A percentile compares a stretch with the other conserved stretches of the same genome.
Evolutionary conservation across 2,888 invertebrate genomes (phyloP).

Genomic region (Brachyptera putata): DNA sequence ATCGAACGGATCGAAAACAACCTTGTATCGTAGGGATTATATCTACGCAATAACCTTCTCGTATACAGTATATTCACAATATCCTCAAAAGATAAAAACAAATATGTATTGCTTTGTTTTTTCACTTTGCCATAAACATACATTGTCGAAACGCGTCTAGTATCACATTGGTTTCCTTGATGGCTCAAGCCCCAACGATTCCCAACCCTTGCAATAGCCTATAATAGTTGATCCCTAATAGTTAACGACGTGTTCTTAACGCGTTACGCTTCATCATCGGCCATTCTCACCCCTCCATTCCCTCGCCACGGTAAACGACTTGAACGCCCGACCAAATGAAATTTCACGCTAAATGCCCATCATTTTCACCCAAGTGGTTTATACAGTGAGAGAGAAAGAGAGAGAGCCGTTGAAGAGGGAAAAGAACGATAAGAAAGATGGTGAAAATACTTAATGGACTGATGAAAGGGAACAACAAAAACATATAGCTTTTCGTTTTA

Average conservation of each 20-base stretch:
- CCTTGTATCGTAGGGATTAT: too few species aligned
- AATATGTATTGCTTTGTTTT: not conserved
- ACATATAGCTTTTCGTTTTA: not conserved
- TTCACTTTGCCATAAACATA: too few species aligned
- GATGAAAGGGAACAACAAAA: not conserved
- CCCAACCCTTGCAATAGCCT: too few species aligned
- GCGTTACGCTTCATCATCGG: too few species aligned
- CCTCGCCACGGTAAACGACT: conserved; percentile 24
- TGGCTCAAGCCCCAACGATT: not conserved
- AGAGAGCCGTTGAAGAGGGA: too few species aligned
- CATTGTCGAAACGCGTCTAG: too few species aligned
- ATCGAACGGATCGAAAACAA: too few species aligned
- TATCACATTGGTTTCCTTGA: too few species aligned
- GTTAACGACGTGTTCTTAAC: too few species aligned
- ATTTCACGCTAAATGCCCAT: conserved; percentile 35
- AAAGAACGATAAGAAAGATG: too few species aligned
- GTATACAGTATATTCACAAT: not conserved
- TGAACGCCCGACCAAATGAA: conserved; percentile 31
- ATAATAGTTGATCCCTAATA: too few species aligned
- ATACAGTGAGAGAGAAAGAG: not conserved
- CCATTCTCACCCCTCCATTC: conserved; percentile 3
- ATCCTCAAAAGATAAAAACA: not conserved
- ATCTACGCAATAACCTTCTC: not conserved
- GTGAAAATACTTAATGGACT: not conserved
- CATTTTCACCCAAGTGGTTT: conserved; percentile 32